Conservation (phyloP, 2,113 vertebrate genomes). For the Passer domesticus region DNA sequence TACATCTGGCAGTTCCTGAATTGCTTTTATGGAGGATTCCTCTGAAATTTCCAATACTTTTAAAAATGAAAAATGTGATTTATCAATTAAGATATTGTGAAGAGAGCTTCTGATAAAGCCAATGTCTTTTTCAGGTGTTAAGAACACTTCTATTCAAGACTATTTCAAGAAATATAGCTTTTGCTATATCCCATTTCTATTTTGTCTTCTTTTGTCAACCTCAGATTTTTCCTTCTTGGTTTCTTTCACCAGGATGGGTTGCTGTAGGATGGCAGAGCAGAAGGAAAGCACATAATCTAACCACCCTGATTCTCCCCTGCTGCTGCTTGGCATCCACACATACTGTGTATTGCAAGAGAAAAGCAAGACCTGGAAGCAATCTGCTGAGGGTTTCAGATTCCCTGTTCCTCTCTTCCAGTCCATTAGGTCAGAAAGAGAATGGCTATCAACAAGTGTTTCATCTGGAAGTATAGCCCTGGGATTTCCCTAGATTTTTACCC, state of each 20-base stretch:
- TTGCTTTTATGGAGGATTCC: background rate
- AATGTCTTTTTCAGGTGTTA: background rate
- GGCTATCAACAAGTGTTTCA: constrained; percentile 47
- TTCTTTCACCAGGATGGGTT: background rate
- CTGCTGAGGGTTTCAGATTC: constrained; percentile 62
- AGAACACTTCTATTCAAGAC: background rate
- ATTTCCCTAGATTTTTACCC: constrained; percentile 12
- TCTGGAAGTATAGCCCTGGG: constrained; percentile 23
- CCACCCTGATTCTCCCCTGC: constrained; percentile 42
- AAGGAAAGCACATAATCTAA: constrained; percentile 5
- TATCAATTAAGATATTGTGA: background rate
- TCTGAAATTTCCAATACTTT: background rate
- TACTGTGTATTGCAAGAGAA: constrained; percentile 1
- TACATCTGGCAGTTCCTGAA: background rate
- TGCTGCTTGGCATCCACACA: constrained; percentile 44
- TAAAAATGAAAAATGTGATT: background rate
- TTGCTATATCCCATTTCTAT: background rate
- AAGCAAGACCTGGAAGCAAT: constrained; percentile 53
- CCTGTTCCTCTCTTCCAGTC: constrained; percentile 49
- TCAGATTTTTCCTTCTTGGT: background rate
- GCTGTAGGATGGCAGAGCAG: background rate
- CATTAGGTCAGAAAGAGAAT: constrained; percentile 49
- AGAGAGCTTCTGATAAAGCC: background rate
- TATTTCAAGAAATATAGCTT: background rate
- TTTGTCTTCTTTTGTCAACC: background rate